A percentile compares a stretch with the other conserved stretches of the same genome.
Evolutionary conservation across 30 jellyfish, hydroid and myxozoan genomes (phyloP).

Genomic region (Cassiopea xamachana): DNA sequence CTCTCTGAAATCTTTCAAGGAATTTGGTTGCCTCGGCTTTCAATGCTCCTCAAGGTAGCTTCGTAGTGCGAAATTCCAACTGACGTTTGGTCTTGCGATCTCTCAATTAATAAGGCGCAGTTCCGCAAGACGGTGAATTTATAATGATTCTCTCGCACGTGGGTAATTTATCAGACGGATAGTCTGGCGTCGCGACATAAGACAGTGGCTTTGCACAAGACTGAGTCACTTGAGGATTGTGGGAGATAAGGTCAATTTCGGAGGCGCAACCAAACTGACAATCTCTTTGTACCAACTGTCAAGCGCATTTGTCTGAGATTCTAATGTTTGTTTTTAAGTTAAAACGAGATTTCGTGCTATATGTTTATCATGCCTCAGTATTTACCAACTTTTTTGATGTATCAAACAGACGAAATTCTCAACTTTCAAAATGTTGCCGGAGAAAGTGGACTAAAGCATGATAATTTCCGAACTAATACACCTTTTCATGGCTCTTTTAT

Average conservation of each 20-base stretch:
- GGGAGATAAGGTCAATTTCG: constrained; percentile 43
- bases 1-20: background rate
- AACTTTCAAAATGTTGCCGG: background rate
- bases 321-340: constrained; percentile 49
- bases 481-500: background rate
- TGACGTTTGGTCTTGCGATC: background rate
- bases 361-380: background rate
- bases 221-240: constrained; percentile 49
- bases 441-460: background rate
- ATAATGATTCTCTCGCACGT: constrained; percentile 60
- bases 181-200: constrained; percentile 84
- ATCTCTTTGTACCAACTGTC: constrained; percentile 59
- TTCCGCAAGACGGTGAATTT: constrained; percentile 19
- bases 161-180: constrained; percentile 60
- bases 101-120: background rate
- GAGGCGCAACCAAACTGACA: constrained; percentile 65
- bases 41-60: background rate
- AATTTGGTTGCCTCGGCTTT: background rate
- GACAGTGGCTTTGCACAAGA: constrained; percentile 53
- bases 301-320: constrained; percentile 68
- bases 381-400: background rate
- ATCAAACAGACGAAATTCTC: background rate
- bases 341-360: background rate
- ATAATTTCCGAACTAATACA: background rate
- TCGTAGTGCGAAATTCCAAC: background rate